phyloP scores from a whole-genome alignment of 2,113 vertebrate genomes.

The Pyrgilauda ruficollis region DNA sequence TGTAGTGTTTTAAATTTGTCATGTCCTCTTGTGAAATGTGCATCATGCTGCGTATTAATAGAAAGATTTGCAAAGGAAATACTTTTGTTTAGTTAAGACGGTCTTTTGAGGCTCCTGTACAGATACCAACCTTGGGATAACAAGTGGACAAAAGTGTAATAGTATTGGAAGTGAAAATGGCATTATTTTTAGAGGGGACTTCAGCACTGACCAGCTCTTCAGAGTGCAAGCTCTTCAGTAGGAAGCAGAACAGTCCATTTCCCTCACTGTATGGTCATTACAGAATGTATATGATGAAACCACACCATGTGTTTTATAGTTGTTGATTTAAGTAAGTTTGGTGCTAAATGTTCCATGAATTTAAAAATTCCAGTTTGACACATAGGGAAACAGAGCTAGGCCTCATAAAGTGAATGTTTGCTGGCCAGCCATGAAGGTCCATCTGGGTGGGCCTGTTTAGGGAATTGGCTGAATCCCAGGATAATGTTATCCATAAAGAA shows the following conservation, averaged over 20 bases:
- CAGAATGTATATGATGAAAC: background rate
- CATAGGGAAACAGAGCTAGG: background rate
- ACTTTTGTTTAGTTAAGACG: background rate
- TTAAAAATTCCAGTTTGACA: background rate
- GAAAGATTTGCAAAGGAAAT: background rate
- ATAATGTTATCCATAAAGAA: background rate
- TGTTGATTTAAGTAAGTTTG: background rate
- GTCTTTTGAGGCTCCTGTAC: background rate
- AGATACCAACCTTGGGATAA: background rate
- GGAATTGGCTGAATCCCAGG: background rate
- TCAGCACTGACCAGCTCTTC: background rate
- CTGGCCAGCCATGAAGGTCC: background rate
- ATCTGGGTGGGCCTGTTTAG: background rate
- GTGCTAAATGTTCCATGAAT: background rate
- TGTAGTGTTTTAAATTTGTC: background rate
- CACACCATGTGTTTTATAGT: background rate
- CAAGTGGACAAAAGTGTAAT: background rate
- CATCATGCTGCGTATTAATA: background rate
- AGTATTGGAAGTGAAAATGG: background rate
- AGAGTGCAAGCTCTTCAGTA: background rate
- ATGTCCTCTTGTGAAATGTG: background rate
- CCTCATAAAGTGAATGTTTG: background rate
- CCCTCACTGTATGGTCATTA: background rate
- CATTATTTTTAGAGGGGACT: background rate
- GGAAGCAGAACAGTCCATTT: background rate